Percentiles rank a stretch among this genome's conserved stretches.
Evolutionary conservation across 2,113 vertebrate genomes (phyloP).

Genomic region (Amphiprion ocellaris): DNA sequence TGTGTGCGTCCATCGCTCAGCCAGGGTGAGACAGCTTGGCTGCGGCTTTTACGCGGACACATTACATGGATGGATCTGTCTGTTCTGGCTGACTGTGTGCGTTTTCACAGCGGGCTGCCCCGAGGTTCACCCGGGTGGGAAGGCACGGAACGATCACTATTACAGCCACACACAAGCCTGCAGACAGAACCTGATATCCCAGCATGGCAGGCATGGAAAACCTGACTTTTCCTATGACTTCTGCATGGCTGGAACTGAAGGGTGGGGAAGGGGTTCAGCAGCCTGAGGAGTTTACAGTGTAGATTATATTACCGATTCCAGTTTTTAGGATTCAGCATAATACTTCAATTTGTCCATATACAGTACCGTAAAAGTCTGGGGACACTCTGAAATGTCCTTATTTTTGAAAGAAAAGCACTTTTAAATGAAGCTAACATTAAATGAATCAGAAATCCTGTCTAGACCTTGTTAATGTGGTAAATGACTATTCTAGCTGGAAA

Average conservation of each 20-base stretch:
- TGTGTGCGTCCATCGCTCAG: constrained; percentile 40
- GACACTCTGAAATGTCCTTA: too few relatives aligned
- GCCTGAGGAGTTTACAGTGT: too few relatives aligned
- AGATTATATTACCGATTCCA: too few relatives aligned
- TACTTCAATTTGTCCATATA: too few relatives aligned
- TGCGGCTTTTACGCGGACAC: constrained; percentile 72
- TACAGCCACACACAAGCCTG: constrained; percentile 16
- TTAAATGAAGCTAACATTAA: too few relatives aligned
- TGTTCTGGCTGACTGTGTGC: constrained; percentile 45
- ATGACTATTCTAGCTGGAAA: too few relatives aligned
- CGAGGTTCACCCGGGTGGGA: constrained; percentile 68
- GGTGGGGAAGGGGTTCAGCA: too few relatives aligned
- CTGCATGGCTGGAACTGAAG: neutral
- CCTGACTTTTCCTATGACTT: constrained; percentile 6
- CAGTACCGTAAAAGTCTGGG: too few relatives aligned
- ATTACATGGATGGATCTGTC: constrained; percentile 57
- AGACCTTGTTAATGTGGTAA: too few relatives aligned
- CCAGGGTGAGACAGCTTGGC: constrained; percentile 69
- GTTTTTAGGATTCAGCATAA: too few relatives aligned
- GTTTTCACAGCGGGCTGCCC: constrained; percentile 56
- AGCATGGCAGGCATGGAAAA: neutral
- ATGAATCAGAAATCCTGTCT: too few relatives aligned
- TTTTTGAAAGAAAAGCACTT: too few relatives aligned
- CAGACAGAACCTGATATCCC: constrained; percentile 13
- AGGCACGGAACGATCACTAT: constrained; percentile 17